These are phyloP conservation scores for Drosophila colorata DNA, from an alignment of 2,888 invertebrate species.

Conservation along the genomic window DNA sequence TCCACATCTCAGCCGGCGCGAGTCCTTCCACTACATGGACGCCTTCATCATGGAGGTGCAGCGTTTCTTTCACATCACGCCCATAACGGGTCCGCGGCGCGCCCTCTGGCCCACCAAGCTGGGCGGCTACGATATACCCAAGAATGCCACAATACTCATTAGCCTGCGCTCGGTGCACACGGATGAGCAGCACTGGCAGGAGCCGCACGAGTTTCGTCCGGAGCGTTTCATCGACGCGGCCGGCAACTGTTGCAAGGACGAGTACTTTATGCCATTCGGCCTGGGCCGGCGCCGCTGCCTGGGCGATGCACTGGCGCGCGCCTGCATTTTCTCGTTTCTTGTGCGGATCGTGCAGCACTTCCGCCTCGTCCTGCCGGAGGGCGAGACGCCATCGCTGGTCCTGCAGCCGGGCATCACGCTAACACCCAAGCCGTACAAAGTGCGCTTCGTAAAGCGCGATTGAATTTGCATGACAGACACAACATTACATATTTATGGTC, in stretches of 20 bases:
- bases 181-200: conserved; percentile 87
- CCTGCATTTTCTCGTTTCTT: conserved; percentile 88
- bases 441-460: conserved; percentile 80
- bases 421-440: conserved; percentile 87
- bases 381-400: conserved; percentile 85
- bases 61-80: conserved; percentile 86
- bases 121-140: conserved; percentile 87
- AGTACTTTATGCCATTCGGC: conserved; percentile 84
- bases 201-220: conserved; percentile 88
- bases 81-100: conserved; percentile 87
- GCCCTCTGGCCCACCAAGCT: conserved; percentile 86
- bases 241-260: conserved; percentile 76
- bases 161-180: conserved; percentile 87
- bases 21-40: conserved; percentile 86
- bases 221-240: conserved; percentile 87
- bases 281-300: conserved; percentile 88
- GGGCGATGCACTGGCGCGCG: conserved; percentile 88
- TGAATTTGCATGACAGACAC: not conserved
- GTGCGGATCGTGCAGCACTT: conserved; percentile 87
- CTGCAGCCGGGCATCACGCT: conserved; percentile 87
- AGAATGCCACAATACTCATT: conserved; percentile 86
- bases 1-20: conserved; percentile 81
- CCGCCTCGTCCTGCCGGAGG: conserved; percentile 83
- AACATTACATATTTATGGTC: conserved; percentile 1
- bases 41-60: conserved; percentile 87